phyloP scores from a whole-genome alignment of 1,140 invertebrate species.

The Micrasema minimum region DNA sequence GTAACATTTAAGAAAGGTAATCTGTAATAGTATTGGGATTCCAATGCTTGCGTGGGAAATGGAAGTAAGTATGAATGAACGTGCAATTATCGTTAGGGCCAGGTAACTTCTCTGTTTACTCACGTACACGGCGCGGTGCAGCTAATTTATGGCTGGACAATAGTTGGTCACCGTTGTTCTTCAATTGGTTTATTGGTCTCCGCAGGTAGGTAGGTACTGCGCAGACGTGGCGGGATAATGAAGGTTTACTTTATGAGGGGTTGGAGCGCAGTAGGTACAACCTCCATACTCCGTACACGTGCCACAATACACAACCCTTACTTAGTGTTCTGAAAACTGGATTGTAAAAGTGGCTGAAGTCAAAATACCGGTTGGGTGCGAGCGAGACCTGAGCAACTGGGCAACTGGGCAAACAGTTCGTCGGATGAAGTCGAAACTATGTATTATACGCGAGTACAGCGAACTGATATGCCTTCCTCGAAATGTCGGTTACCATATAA shows the following conservation, averaged over 20 bases:
- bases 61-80: too few relatives aligned
- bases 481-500: too few relatives aligned
- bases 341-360: slow-evolving; percentile 2
- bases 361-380: not conserved
- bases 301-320: not conserved
- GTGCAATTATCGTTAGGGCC: not conserved
- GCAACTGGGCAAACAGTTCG: not conserved
- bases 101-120: slow-evolving; percentile 3
- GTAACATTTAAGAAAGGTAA: too few relatives aligned
- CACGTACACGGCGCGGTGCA: too few relatives aligned
- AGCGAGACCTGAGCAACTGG: not conserved
- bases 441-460: too few relatives aligned
- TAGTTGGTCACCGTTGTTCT: slow-evolving; percentile 18
- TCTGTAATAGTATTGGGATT: too few relatives aligned
- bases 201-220: not conserved
- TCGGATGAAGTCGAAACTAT: not conserved
- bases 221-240: slow-evolving; percentile 13
- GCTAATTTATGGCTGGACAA: slow-evolving; percentile 11
- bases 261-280: not conserved
- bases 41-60: too few relatives aligned
- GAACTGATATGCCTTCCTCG: too few relatives aligned
- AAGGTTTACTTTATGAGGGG: slow-evolving; percentile 15
- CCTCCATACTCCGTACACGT: not conserved
- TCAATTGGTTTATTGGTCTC: slow-evolving; percentile 11
- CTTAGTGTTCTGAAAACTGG: slow-evolving; percentile 17